Evolutionary conservation across 1,140 invertebrate species (phyloP).

Genomic region (Halesus radiatus): DNA sequence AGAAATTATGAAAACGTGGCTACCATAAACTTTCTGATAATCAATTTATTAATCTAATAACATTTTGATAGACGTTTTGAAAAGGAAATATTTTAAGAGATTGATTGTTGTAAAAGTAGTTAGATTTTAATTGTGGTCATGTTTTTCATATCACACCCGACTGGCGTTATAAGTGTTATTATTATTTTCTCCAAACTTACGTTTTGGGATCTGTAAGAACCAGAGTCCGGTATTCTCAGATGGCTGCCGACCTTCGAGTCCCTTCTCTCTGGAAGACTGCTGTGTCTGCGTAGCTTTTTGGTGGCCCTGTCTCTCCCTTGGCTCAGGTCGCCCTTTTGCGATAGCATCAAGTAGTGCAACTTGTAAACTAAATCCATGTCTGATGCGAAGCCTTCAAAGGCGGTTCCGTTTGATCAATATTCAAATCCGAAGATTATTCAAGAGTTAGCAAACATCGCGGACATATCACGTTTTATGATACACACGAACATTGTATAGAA

Average conservation of each 20-base stretch:
- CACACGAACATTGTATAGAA: too few species aligned
- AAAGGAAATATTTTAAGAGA: too few species aligned
- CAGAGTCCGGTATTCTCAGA: background rate
- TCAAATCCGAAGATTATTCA: background rate
- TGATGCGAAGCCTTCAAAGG: background rate
- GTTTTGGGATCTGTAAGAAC: background rate
- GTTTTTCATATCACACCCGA: too few species aligned
- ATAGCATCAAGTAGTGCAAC: slow-evolving; percentile 67
- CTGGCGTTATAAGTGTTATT: too few species aligned
- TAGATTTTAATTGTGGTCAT: too few species aligned
- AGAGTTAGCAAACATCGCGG: too few species aligned
- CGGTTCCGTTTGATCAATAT: background rate
- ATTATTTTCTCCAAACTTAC: background rate
- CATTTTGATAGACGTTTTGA: too few species aligned
- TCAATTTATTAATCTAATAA: too few species aligned
- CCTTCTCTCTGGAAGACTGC: slow-evolving; percentile 71
- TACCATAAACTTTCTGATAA: too few species aligned
- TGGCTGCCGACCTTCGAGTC: slow-evolving; percentile 20
- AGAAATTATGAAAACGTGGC: too few species aligned
- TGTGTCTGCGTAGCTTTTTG: slow-evolving; percentile 73
- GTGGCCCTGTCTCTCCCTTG: slow-evolving; percentile 59
- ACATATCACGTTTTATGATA: too few species aligned
- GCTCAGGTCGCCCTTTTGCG: slow-evolving; percentile 69
- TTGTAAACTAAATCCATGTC: slow-evolving; percentile 68
- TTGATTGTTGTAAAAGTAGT: too few species aligned